Percentiles rank a stretch among this genome's conserved stretches.
Conservation (phyloP, 1,140 invertebrate species). For the Myzus persicae region DNA sequence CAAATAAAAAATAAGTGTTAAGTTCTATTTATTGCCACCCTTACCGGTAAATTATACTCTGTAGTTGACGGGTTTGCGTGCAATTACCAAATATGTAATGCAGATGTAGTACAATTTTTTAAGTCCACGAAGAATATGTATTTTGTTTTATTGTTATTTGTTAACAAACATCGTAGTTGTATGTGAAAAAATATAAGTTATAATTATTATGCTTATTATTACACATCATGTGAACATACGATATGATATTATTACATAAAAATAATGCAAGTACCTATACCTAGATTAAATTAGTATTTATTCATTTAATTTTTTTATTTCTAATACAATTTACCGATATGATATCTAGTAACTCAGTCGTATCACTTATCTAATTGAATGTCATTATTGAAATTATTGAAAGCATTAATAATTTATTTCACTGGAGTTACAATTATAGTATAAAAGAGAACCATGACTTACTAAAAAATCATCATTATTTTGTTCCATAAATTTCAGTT, state of each 20-base stretch:
- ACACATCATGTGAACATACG: not conserved
- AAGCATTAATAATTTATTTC: not conserved
- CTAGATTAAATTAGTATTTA: not conserved
- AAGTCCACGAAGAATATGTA: not conserved
- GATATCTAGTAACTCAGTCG: not conserved
- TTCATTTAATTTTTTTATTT: not conserved
- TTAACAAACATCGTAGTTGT: not conserved
- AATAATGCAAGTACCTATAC: not conserved
- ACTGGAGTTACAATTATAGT: not conserved
- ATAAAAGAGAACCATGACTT: not conserved
- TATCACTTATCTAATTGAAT: not conserved
- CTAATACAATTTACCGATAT: not conserved
- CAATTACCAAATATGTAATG: not conserved
- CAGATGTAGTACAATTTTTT: not conserved
- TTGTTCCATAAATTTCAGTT: not conserved
- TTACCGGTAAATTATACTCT: not conserved
- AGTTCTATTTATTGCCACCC: conserved; percentile 6
- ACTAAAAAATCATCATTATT: not conserved
- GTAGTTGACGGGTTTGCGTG: not conserved
- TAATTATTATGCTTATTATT: not conserved
- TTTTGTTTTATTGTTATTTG: not conserved
- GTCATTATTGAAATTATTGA: not conserved
- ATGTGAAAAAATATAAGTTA: not conserved
- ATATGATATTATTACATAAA: not conserved
- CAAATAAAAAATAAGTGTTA: conserved; percentile 42